Evolutionary conservation across 2,888 invertebrate genomes (phyloP), one percentile per base, ranked within the genome.

Genomic region (Drymonia ruficornis): DNA sequence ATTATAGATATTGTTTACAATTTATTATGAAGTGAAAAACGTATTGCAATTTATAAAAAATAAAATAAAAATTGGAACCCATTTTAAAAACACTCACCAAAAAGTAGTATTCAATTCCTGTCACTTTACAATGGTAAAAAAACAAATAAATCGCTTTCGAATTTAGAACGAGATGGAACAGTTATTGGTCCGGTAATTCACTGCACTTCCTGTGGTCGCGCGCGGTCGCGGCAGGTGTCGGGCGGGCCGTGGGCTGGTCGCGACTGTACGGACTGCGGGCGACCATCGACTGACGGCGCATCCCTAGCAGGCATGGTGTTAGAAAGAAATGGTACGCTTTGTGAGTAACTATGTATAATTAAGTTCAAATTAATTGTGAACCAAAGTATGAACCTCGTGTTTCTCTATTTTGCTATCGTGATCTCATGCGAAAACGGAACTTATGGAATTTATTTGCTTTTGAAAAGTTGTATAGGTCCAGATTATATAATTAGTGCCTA

Each of bases 181-280:
- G 72, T 69, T 59, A 70, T 78, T 70, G 69, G 67, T 75, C 67
- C 72, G 72, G 67, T 80, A 78, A 78, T 76, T 81, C 90, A 89
- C 90, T 87, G 84, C 89, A 89, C 89, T 89, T 87, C 86, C 86
- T 81, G 72, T 71, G 45, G 16, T 43, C 28, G 16, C 69, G 76
- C 80, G 80, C 76, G 63, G 65, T 53, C 75, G 70, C 67, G 64
- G 65, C 76, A 77, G 78, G 80, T 82, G 83, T 34, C 69, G 69
- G 59, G 65, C 72, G 69, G 68, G 65, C 74, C 78, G 72, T 79
- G 70, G 56, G 65, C 59, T 59, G 63, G 52, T 76, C 56, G 68
- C 72, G 79, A 81, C 84, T 83, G 84, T 54, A 51, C 50, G 52
- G 50, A 28, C 31, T 16, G n/a, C 15, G 13, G 23, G 44, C 44